Base-by-base conservation (phyloP, 2,888 invertebrate genomes). In the Dione juno region DNA sequence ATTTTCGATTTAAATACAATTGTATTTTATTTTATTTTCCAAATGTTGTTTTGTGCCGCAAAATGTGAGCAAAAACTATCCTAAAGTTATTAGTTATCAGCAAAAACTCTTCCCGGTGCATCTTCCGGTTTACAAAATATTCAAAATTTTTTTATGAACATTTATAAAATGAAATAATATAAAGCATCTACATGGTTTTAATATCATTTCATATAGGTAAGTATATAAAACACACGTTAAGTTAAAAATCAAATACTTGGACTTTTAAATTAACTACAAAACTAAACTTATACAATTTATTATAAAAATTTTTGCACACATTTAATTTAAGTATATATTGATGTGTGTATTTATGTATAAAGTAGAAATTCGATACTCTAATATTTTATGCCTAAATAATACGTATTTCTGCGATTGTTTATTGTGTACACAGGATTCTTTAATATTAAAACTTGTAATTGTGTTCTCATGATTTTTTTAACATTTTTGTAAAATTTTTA, bases 61-160 rank as follows among this genome's bases (percentile, higher is more conserved):
- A 79, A 82, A 82, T 82, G 81, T 77, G 80, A 74, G 77, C 81
- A 83, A 83, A 85, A 86, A 85, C 80, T 66, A 67, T 66, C 67
- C 52, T 72, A 71, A 75, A 74, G 76, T 80, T 78, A 79, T 82
- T 83, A 81, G 78, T 74, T 66, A 57, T 69, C 72, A 78, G 76
- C 77, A 77, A 80, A 77, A 76, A 78, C 73, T 77, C 63, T 83
- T 82, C 82, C 82, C 81, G 81, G 77, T 77, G 74, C 78, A 76
- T 77, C 83, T 84, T 86, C 86, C 86, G 84, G 82, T 76, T 75
- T 74, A 71, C 74, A 48, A 69, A 70, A 70, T 72, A 61, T 52
- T 64, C 37, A 58, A 70, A 14, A 19, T 53, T 61, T 63, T 66
- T 48, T 61, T 67, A 40, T 14, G 41, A n/a, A 3, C 11, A 28